Evolutionary conservation across 2,113 vertebrate species (phyloP), one percentile per base, ranked within the genome.

Genomic region (Corvus cornix): DNA sequence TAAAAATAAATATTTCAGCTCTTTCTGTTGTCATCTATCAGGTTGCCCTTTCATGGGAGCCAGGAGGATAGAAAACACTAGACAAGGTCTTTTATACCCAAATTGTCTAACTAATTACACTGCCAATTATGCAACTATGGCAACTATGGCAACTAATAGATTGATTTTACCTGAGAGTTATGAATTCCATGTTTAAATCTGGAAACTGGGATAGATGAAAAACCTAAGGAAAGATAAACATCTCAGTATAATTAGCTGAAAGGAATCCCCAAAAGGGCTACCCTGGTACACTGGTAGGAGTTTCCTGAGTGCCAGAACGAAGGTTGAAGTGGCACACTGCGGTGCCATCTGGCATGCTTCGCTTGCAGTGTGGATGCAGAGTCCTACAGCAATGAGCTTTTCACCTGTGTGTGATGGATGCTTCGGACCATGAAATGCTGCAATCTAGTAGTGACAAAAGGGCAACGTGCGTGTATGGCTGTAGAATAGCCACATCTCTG

Each of bases 371-470:
- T 52, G 60, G 23, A 30, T 84, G 26, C 6, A 8, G 46, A 3
- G 1, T 62, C 35, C 76, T 39, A 17, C 0, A 13, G 22, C 53
- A 56, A 19, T 2, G 6, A 87, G 37, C 13, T 81, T 64, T 83
- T 56, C 21, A 33, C 28, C 7, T 0, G 0, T 33, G 13, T 6
- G 2, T 27, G 37, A 19, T 56, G 49, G 26, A 51, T 56, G 11
- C 33, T 17, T 79, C 1, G 0, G 46, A 51, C n/a, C 24, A 27
- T 4, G 7, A 58, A 30, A 26, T 66, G 10, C 37, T 66, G 28
- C 67, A 69, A 43, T 39, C 33, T n/a, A 27, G 22, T 6, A 64
- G n/a, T 87, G 46, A 74, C 55, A 80, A 72, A 93, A 75, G 33
- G 31, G 5, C 19, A 8, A 0, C 11, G 16, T 84, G 23, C 11